phyloP scores from a whole-genome alignment of 2,797 vertebrate species.

The Pangasius mekongensis region DNA sequence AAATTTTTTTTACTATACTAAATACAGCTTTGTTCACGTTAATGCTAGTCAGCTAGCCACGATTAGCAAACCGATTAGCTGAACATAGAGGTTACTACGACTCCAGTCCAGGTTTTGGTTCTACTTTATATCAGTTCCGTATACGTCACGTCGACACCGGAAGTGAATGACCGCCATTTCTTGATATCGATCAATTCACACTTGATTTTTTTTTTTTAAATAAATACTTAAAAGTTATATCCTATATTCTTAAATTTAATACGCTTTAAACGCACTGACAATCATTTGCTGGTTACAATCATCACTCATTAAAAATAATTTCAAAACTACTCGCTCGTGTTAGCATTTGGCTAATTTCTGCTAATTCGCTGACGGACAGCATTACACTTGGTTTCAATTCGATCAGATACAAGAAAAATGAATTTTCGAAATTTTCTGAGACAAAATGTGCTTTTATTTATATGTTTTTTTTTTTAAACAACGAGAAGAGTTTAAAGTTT shows the following conservation, averaged over 20 bases:
- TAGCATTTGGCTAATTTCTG: not conserved
- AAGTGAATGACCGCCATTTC: constrained; percentile 20
- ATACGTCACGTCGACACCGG: not conserved
- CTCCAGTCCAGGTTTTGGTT: not conserved
- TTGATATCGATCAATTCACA: not conserved
- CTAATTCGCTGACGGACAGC: not conserved
- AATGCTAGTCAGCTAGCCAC: not conserved
- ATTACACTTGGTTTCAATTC: not conserved
- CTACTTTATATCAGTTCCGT: not conserved
- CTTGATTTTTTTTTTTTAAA: rapidly evolving
- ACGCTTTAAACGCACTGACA: rapidly evolving
- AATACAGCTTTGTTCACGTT: too few relatives aligned
- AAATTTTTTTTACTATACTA: not conserved
- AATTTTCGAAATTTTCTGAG: not conserved
- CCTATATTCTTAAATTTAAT: not conserved
- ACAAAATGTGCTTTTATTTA: not conserved
- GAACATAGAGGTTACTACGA: not conserved
- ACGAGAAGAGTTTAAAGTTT: not conserved
- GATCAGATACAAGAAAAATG: not conserved
- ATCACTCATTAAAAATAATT: not conserved
- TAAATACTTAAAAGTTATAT: not conserved
- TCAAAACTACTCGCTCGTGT: not conserved
- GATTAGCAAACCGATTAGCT: not conserved
- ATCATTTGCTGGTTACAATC: too few relatives aligned
- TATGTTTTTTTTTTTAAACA: not conserved